A percentile compares a stretch with the other conserved stretches of the same genome.
phyloP scores from a whole-genome alignment of 2,113 vertebrate genomes.

The Chelonoidis abingdonii region DNA sequence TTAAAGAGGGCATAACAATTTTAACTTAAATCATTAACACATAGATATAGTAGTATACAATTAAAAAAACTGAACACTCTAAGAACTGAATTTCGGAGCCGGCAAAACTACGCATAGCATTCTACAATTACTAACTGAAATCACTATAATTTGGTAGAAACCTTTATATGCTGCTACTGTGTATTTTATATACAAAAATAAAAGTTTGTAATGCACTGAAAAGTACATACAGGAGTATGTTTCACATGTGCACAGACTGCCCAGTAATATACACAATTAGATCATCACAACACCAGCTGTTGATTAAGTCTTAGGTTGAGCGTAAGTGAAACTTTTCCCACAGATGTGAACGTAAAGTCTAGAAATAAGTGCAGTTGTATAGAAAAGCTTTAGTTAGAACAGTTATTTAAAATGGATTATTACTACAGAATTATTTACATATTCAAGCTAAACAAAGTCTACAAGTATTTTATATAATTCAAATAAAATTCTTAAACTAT shows the following conservation, averaged over 20 bases:
- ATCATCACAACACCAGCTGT: not conserved
- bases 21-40: not conserved
- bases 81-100: not conserved
- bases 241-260: not conserved
- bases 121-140: not conserved
- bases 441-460: not conserved
- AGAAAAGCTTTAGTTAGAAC: not conserved
- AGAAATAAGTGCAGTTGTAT: not conserved
- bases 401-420: not conserved
- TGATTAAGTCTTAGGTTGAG: not conserved
- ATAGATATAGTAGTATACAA: not conserved
- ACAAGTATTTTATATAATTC: not conserved
- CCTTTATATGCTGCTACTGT: not conserved
- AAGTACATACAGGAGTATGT: not conserved
- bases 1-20: not conserved
- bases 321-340: not conserved
- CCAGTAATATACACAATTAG: not conserved
- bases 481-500: not conserved
- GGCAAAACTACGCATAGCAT: not conserved
- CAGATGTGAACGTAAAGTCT: not conserved
- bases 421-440: not conserved
- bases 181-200: fast-evolving
- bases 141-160: fast-evolving
- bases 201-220: not conserved
- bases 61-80: not conserved